Evolutionary conservation across 2,888 invertebrate species (phyloP).

Genomic region (Megalurothrips usitatus): DNA sequence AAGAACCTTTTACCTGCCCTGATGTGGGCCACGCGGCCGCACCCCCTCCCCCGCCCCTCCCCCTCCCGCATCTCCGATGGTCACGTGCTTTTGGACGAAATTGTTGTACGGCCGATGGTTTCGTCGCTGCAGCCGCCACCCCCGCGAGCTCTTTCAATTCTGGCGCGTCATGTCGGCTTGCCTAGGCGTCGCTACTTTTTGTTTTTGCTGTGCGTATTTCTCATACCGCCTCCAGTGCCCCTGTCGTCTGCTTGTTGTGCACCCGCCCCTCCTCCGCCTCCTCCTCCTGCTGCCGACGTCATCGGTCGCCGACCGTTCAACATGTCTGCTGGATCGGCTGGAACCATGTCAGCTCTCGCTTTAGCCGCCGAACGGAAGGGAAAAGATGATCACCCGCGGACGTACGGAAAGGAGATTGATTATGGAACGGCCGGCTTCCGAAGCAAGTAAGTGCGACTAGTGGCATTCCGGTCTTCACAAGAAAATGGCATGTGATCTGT

Average conservation of each 20-base stretch:
- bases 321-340: constrained; percentile 9
- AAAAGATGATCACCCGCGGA: constrained; percentile 37
- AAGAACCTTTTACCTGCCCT: too few species aligned
- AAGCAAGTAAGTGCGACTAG: constrained; percentile 59
- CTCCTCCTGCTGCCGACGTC: not conserved
- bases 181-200: too few species aligned
- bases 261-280: too few species aligned
- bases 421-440: constrained; percentile 86
- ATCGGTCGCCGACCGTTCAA: not conserved
- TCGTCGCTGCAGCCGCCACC: too few species aligned
- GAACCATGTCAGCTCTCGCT: not conserved
- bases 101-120: too few species aligned
- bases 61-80: too few species aligned
- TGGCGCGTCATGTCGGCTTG: too few species aligned
- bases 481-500: constrained; percentile 24
- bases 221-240: not conserved
- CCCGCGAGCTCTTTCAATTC: too few species aligned
- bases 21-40: too few species aligned
- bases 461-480: not conserved
- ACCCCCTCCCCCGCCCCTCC: too few species aligned
- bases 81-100: too few species aligned
- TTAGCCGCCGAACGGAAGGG: constrained; percentile 42
- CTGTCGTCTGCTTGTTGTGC: constrained; percentile 9
- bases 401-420: constrained; percentile 50
- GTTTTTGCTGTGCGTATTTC: not conserved